A percentile compares a stretch with the other conserved stretches of the same genome.
These are phyloP conservation scores for Drosophila equinoxialis DNA, from an alignment of 1,140 invertebrate species.

Conservation along the genomic window DNA sequence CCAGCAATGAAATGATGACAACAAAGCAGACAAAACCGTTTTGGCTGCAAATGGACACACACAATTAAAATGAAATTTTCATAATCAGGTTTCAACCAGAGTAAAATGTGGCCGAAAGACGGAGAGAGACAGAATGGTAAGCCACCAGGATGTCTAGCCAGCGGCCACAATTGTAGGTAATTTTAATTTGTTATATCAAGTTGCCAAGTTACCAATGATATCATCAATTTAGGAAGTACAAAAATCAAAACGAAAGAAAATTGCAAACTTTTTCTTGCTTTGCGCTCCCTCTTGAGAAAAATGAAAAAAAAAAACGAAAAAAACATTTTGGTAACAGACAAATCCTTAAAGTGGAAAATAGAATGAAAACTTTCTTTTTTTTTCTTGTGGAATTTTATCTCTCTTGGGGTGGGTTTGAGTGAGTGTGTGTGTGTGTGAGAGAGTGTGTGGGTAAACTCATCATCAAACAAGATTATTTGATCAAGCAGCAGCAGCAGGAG, in stretches of 20 bases:
- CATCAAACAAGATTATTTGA: slow-evolving; percentile 81
- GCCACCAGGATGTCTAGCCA: slow-evolving; percentile 3
- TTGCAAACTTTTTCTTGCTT: slow-evolving; percentile 43
- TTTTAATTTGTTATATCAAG: slow-evolving; percentile 76
- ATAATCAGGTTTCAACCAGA: slow-evolving; percentile 61
- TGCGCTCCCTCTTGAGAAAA: not conserved
- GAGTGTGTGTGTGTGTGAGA: slow-evolving; percentile 32
- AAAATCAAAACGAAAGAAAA: slow-evolving; percentile 70
- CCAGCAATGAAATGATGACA: slow-evolving; percentile 27
- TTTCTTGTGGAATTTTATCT: slow-evolving; percentile 44
- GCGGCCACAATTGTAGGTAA: slow-evolving; percentile 56
- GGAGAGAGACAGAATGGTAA: too few species aligned
- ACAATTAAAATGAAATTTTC: slow-evolving; percentile 80
- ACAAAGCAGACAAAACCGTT: slow-evolving; percentile 28
- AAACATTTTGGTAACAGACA: slow-evolving; percentile 69
- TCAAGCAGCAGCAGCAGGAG: slow-evolving; percentile 64
- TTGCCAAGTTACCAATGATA: slow-evolving; percentile 35
- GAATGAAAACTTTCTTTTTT: slow-evolving; percentile 70
- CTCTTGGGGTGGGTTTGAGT: slow-evolving; percentile 31
- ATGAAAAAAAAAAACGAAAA: not conserved
- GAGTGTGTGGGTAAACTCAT: slow-evolving; percentile 65
- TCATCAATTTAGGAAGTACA: slow-evolving; percentile 68
- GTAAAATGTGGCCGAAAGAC: not conserved
- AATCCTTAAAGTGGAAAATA: slow-evolving; percentile 76
- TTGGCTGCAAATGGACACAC: slow-evolving; percentile 38